These are phyloP conservation scores for Agrenia bidenticulata DNA, from an alignment of 2,888 invertebrate species.

Conservation along the genomic window DNA sequence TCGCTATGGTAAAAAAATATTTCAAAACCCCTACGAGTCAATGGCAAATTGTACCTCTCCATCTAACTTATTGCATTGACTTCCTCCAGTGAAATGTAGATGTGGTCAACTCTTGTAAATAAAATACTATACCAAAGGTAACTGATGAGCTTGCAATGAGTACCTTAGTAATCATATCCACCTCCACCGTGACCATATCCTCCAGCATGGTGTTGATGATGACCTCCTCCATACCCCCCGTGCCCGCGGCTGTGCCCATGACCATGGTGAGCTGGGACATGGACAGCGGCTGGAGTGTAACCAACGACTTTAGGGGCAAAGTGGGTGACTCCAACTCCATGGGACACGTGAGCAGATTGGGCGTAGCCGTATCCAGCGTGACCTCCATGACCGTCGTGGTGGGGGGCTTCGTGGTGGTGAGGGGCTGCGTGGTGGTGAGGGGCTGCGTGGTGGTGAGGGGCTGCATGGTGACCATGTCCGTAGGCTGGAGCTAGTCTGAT, in stretches of 20 bases:
- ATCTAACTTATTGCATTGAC: too few relatives aligned
- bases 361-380: slow-evolving; percentile 13
- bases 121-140: not conserved
- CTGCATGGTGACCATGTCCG: not conserved
- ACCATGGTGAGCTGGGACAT: slow-evolving; percentile 22
- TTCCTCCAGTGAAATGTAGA: too few relatives aligned
- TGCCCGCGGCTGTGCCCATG: slow-evolving; percentile 6
- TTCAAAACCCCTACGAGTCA: too few relatives aligned
- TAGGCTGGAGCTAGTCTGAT: slow-evolving; percentile 13
- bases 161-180: not conserved
- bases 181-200: slow-evolving; percentile 4
- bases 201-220: not conserved
- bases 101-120: too few relatives aligned
- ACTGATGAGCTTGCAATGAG: not conserved
- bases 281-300: slow-evolving; percentile 27
- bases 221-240: not conserved
- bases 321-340: slow-evolving; percentile 32
- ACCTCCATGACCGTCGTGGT: not conserved
- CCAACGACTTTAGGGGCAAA: slow-evolving; percentile 16
- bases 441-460: not conserved
- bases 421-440: not conserved
- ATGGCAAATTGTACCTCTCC: too few relatives aligned
- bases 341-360: slow-evolving; percentile 25
- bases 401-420: slow-evolving; percentile 8
- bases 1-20: too few relatives aligned